Conservation (phyloP, 1,140 invertebrate species). For the Drosophila bocqueti region DNA sequence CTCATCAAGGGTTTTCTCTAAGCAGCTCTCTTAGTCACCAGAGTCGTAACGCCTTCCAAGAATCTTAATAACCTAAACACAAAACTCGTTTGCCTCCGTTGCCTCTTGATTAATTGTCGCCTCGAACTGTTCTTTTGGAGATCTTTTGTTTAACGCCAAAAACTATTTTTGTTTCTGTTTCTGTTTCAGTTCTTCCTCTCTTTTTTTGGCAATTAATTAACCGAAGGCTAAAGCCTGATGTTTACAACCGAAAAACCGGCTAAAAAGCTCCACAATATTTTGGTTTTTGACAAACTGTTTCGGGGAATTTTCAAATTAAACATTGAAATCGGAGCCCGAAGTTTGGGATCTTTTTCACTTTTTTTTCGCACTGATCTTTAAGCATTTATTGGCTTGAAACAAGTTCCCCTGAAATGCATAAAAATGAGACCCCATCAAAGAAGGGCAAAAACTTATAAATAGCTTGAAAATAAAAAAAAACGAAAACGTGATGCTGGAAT, state of each 20-base stretch:
- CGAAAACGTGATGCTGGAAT: slow-evolving; percentile 74
- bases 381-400: slow-evolving; percentile 66
- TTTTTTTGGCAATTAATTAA: slow-evolving; percentile 55
- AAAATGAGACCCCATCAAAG: slow-evolving; percentile 33
- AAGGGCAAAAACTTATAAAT: slow-evolving; percentile 49
- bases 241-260: slow-evolving; percentile 43
- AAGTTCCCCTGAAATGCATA: slow-evolving; percentile 53
- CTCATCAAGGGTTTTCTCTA: slow-evolving; percentile 18
- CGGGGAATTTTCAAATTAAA: slow-evolving; percentile 48
- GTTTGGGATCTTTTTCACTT: slow-evolving; percentile 13
- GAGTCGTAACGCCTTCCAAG: slow-evolving; percentile 45
- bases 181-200: not conserved
- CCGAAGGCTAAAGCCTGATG: slow-evolving; percentile 46
- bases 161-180: slow-evolving; percentile 23
- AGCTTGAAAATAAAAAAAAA: slow-evolving; percentile 50
- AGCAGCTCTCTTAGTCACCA: slow-evolving; percentile 25
- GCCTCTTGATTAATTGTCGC: slow-evolving; percentile 67
- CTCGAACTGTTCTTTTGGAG: slow-evolving; percentile 30
- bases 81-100: slow-evolving; percentile 47
- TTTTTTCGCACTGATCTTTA: slow-evolving; percentile 47
- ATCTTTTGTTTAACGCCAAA: slow-evolving; percentile 39
- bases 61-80: slow-evolving; percentile 25
- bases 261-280: slow-evolving; percentile 35
- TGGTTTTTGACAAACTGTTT: slow-evolving; percentile 47
- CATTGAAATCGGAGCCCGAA: slow-evolving; percentile 9